Conservation (phyloP, 2,888 invertebrate genomes). For the Quadriops clusia region DNA sequence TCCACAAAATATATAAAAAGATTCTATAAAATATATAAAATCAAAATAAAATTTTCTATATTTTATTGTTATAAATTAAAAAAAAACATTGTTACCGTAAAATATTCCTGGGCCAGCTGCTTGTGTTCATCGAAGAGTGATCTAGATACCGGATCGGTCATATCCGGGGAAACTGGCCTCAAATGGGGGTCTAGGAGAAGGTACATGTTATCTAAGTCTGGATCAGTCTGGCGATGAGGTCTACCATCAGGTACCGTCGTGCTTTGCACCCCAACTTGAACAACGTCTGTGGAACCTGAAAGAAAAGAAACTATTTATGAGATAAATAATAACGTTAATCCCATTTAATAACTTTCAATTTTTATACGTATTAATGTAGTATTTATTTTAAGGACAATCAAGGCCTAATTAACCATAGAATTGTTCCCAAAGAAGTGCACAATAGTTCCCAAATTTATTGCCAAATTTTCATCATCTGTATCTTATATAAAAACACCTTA, state of each 20-base stretch:
- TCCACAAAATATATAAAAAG: neutral
- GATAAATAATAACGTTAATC: too few relatives aligned
- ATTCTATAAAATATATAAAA: neutral
- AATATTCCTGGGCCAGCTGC: conserved; percentile 76
- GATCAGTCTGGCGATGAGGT: conserved; percentile 33
- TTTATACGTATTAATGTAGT: too few relatives aligned
- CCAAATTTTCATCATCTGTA: too few relatives aligned
- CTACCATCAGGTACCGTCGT: conserved; percentile 21
- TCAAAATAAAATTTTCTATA: too few relatives aligned
- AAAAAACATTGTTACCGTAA: conserved; percentile 46
- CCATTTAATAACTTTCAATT: too few relatives aligned
- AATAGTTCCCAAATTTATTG: too few relatives aligned
- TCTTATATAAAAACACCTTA: too few relatives aligned
- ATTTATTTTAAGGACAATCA: too few relatives aligned
- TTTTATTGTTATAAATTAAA: neutral
- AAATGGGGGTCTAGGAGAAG: conserved; percentile 65
- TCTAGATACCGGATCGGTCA: conserved; percentile 63
- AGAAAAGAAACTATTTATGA: too few relatives aligned
- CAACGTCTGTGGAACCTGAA: conserved; percentile 24
- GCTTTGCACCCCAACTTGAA: conserved; percentile 26
- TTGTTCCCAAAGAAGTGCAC: too few relatives aligned
- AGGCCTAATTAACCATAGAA: too few relatives aligned
- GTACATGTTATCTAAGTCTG: conserved; percentile 41
- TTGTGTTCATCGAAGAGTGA: conserved; percentile 82
- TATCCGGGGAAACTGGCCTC: conserved; percentile 74